Percentiles rank a stretch among this genome's conserved stretches.
Conservation (phyloP, 1,140 invertebrate species). For the Drosophila parvula region DNA sequence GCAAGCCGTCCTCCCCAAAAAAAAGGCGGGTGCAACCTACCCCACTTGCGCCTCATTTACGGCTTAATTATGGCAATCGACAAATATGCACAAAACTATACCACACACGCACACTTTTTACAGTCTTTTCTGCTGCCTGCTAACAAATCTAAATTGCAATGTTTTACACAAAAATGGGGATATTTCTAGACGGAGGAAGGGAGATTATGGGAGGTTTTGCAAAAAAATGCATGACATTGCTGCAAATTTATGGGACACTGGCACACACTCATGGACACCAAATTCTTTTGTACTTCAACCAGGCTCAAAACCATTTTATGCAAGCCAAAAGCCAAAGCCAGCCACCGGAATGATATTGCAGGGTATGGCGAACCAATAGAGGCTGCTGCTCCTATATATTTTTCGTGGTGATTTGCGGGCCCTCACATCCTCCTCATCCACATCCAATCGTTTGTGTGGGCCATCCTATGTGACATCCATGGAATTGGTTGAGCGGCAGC, state of each 20-base stretch:
- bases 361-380: neutral
- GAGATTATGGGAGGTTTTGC: neutral
- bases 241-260: conserved; percentile 69
- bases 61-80: conserved; percentile 79
- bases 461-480: conserved; percentile 58
- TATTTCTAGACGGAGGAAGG: neutral
- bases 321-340: conserved; percentile 26
- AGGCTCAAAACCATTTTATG: conserved; percentile 46
- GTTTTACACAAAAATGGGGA: conserved; percentile 33
- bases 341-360: conserved; percentile 7
- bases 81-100: conserved; percentile 76
- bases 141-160: conserved; percentile 57
- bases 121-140: neutral
- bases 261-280: conserved; percentile 14
- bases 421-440: too few relatives aligned
- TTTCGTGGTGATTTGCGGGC: neutral
- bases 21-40: neutral
- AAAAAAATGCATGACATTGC: conserved; percentile 73
- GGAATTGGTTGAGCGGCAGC: conserved; percentile 13
- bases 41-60: conserved; percentile 60
- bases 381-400: neutral
- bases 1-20: conserved; percentile 60
- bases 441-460: conserved; percentile 63
- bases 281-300: conserved; percentile 60
- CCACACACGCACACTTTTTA: conserved; percentile 62